phyloP scores from a whole-genome alignment of 2,888 invertebrate genomes.

The Balanococcus diminutus region DNA sequence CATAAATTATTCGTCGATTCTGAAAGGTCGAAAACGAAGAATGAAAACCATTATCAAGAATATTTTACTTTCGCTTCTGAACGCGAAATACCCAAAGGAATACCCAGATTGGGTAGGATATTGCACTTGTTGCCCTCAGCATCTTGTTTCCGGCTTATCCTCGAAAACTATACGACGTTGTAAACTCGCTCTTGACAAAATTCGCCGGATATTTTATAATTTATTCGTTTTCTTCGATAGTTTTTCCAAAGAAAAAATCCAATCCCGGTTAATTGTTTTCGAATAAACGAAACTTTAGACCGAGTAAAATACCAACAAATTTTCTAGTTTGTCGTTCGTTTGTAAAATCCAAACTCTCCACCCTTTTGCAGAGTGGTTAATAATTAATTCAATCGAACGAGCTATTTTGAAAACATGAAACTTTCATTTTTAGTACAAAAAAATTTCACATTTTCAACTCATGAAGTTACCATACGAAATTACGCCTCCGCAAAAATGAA shows the following conservation, averaged over 20 bases:
- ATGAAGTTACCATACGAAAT: no score
- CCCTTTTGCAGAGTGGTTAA: neutral
- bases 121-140: conserved; percentile 43
- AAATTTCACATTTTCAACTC: neutral
- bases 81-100: conserved; percentile 9
- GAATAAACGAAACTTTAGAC: neutral
- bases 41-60: conserved; percentile 7
- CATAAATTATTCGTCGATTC: conserved; percentile 4
- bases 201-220: neutral
- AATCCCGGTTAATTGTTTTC: neutral
- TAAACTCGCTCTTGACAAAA: neutral
- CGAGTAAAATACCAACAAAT: neutral
- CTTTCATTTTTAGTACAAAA: neutral
- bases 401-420: neutral
- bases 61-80: neutral
- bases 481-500: no score
- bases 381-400: neutral
- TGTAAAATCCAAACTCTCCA: neutral
- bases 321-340: neutral
- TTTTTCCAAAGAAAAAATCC: neutral
- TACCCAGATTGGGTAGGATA: neutral
- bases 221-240: neutral
- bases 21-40: conserved; percentile 4
- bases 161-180: neutral
- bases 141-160: neutral